Evolutionary conservation across 2,797 vertebrate genomes (phyloP), one percentile per base, ranked within the genome.

Genomic region (Poecilia velifera): DNA sequence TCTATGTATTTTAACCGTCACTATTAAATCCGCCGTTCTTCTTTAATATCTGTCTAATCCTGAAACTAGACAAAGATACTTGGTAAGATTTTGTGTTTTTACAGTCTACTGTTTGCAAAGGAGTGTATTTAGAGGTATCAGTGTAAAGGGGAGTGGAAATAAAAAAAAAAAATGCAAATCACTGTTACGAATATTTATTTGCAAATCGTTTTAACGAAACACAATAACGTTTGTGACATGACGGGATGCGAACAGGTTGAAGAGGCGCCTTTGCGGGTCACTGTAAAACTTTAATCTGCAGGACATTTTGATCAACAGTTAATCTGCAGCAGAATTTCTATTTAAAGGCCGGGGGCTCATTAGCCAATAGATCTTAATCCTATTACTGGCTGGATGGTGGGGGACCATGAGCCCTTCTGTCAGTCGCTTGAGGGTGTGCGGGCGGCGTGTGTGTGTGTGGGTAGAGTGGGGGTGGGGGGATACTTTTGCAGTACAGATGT

Each of bases 341-440:
- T 95, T 94, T 93, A 95, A 95, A 93, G 91, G 85, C 91, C 90
- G 84, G 87, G 91, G 91, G 83, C 93, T 95, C 95, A 95, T 95
- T 95, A 96, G 94, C 91, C 93, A 88, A 94, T 95, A 93, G 93
- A 94, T 94, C 92, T 94, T 95, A 95, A 96, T 95, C 93, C 92
- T 90, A 95, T 96, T 95, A 95, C 88, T 81, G 87, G 68, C 89
- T 49, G 86, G 90, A 86, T 59, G 82, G 90, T 88, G 88, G 90
- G 91, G 83, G 86, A 90, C 88, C 82, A 31, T 79, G 89, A 84
- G 90, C 81, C 83, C 76, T 73, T 77, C 82, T 89, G 89, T 80
- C 78, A 83, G 81, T 78, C 78, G 83, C 89, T 90, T 86, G 22
- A 16, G 66, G 66, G 41, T 12, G 10, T 41, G 66, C 2, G 22